Conservation (phyloP, 2,113 vertebrate species). For the Apodemus sylvaticus region DNA sequence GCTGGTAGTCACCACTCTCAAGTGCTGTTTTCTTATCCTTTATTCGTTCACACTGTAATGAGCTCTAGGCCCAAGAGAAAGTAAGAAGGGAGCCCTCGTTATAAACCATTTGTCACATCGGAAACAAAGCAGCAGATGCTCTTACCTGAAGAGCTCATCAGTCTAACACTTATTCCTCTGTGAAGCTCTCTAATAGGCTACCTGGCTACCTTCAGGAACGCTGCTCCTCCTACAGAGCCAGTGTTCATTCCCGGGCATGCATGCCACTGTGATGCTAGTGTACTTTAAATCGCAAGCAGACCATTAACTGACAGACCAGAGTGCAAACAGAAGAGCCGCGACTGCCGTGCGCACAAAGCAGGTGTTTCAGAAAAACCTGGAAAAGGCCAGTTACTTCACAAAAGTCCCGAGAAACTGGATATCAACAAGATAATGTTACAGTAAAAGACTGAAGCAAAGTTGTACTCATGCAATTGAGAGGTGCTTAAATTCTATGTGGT, state of each 20-base stretch:
- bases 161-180: background rate
- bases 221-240: background rate
- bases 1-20: background rate
- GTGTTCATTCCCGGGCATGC: background rate
- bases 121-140: background rate
- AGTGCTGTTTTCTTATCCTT: conserved; percentile 9
- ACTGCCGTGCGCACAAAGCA: background rate
- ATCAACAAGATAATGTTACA: background rate
- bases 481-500: background rate
- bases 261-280: background rate
- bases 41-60: conserved; percentile 13
- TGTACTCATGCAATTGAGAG: background rate
- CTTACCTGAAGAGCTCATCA: background rate
- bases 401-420: background rate
- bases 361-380: background rate
- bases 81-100: background rate
- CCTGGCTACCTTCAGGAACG: background rate
- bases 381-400: conserved; percentile 5
- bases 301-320: background rate
- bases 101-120: conserved; percentile 15
- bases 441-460: background rate
- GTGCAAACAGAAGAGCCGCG: background rate
- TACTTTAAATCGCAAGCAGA: conserved; percentile 16
- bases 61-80: conserved; percentile 16
- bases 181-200: background rate